Percentiles rank a stretch among this genome's conserved stretches.
These are phyloP conservation scores for Calycopis cecrops DNA, from an alignment of 1,140 invertebrate species.

Conservation along the genomic window DNA sequence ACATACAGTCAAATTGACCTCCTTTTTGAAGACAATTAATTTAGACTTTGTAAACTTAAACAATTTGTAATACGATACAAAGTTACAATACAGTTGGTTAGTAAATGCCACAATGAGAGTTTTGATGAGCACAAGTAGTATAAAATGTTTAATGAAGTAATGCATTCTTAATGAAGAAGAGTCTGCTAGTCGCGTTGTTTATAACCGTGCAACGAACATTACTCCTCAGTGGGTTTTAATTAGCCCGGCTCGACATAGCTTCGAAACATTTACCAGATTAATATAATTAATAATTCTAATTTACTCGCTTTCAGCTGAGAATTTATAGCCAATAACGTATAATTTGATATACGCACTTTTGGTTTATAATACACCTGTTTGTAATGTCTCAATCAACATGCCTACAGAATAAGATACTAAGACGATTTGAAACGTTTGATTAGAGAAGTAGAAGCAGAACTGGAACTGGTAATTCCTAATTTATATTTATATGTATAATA, in stretches of 20 bases:
- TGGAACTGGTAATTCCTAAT: too few species aligned
- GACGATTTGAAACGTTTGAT: too few species aligned
- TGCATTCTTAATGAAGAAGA: conserved; percentile 21
- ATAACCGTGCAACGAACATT: conserved; percentile 25
- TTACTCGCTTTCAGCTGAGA: neutral
- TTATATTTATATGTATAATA: too few species aligned
- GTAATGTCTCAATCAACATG: too few species aligned
- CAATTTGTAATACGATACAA: neutral
- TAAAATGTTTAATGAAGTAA: conserved; percentile 13
- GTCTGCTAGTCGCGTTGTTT: conserved; percentile 20
- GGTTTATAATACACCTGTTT: too few species aligned
- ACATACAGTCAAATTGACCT: too few species aligned
- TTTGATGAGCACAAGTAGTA: neutral
- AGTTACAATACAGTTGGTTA: neutral
- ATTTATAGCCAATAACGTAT: conserved; percentile 8
- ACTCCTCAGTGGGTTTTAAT: conserved; percentile 29
- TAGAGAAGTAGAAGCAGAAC: too few species aligned
- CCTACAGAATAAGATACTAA: too few species aligned
- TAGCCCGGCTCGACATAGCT: conserved; percentile 18
- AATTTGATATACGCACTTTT: too few species aligned
- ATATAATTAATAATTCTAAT: conserved; percentile 10
- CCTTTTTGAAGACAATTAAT: too few species aligned
- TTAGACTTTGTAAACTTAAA: neutral
- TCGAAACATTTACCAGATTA: neutral
- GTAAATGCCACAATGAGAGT: conserved; percentile 1